A percentile compares a stretch with the other conserved stretches of the same genome.
These are phyloP conservation scores for Tyrophagus putrescentiae DNA, from an alignment of 1,140 invertebrate species.

Conservation along the genomic window DNA sequence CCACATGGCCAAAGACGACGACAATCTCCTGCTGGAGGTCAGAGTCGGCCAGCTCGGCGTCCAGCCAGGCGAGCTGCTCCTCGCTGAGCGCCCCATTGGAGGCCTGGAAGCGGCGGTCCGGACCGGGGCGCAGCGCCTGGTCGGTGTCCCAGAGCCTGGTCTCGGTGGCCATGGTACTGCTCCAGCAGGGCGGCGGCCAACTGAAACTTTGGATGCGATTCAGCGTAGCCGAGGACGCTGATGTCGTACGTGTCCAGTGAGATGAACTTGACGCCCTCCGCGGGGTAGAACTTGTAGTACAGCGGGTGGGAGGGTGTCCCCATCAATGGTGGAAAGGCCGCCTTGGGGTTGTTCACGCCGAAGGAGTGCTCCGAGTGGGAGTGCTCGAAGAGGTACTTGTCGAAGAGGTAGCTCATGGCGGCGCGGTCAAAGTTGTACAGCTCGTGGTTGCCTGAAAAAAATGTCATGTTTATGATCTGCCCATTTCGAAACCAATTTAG, in stretches of 20 bases:
- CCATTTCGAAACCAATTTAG: background rate
- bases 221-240: constrained; percentile 30
- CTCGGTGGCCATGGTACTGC: constrained; percentile 31
- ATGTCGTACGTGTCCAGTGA: constrained; percentile 34
- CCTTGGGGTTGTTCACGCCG: constrained; percentile 6
- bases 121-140: constrained; percentile 24
- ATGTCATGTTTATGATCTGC: background rate
- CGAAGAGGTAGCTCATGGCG: constrained; percentile 25
- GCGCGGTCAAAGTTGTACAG: constrained; percentile 33
- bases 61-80: constrained; percentile 32
- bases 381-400: constrained; percentile 21
- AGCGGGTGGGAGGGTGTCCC: background rate
- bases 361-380: constrained; percentile 1
- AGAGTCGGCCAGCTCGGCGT: constrained; percentile 28
- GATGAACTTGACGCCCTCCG: constrained; percentile 29
- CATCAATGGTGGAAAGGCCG: no score
- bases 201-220: constrained; percentile 25
- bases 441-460: constrained; percentile 34
- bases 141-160: constrained; percentile 30
- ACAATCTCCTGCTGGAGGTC: constrained; percentile 26
- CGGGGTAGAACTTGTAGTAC: constrained; percentile 31
- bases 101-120: constrained; percentile 30
- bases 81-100: constrained; percentile 33
- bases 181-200: constrained; percentile 25
- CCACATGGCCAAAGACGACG: constrained; percentile 31